Base-by-base conservation (phyloP, 2,797 vertebrate species). In the Sebastes vulpes region DNA sequence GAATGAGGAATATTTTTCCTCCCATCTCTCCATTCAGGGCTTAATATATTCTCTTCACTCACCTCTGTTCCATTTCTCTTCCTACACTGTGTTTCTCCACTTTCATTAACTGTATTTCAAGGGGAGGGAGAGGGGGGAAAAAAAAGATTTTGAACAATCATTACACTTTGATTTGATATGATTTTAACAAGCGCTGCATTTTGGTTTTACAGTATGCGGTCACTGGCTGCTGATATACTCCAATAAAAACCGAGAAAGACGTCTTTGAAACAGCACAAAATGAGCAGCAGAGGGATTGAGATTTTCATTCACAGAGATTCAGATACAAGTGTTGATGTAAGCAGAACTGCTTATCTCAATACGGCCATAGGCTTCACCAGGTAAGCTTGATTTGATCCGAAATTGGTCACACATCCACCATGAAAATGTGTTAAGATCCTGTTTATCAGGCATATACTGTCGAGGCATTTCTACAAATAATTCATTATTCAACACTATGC, bases 11-110 rank as follows among this genome's bases (percentile, higher is more conserved):
- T 93, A 93, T 91, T 94, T 87, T 81, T 83, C 76, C 84, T 88
- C 89, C 92, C 92, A 90, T 94, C 90, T 95, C 88, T 87, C 90
- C 73, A 85, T 91, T 93, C 88, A 82, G 56, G 77, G 56, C 90
- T 94, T 94, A 94, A 95, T 94, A 90, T 92, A 95, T 95, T 95
- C 88, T 83, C 63, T 87, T 91, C 80, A 57, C 81, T 92, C 89
- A 91, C 88, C 81, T 90, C 86, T 87, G 65, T 89, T 91, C 83
- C 85, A 78, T 83, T 90, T 87, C 66, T 89, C 26, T 86, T 90
- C 81, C 83, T 77, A 54, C 31, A 26, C 80, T 66, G 77, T 89
- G 80, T 85, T 91, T 88, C 71, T 73, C 68, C 65, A 75, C 83
- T 94, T 94, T 89, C 86, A 94, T 95, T 85, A 92, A 90, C 77